Conservation (phyloP, 2,797 vertebrate genomes). For the Platyrinchus mystaceus region DNA sequence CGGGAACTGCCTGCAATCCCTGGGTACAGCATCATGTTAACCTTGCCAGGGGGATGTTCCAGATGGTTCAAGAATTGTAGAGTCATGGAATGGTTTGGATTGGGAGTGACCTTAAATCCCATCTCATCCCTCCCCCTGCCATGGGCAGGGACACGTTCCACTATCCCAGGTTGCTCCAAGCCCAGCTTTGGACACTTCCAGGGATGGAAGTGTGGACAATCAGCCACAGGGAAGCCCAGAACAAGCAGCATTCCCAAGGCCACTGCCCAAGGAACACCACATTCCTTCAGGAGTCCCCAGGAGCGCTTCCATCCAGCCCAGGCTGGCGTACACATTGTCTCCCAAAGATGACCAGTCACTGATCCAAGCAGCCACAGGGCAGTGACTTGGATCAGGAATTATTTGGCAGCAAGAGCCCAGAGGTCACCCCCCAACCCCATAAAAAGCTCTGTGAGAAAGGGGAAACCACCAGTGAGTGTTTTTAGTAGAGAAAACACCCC, state of each 20-base stretch:
- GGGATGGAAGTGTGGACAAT: not conserved
- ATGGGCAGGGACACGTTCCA: not conserved
- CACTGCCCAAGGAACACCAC: not conserved
- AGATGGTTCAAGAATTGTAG: not conserved
- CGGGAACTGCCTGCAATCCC: not conserved
- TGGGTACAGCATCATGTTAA: not conserved
- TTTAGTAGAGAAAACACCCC: conserved; percentile 58
- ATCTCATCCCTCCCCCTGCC: not conserved
- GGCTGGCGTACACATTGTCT: not conserved
- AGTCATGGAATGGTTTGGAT: not conserved
- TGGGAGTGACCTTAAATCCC: not conserved
- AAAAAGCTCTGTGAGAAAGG: conserved; percentile 40
- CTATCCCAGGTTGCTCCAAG: not conserved
- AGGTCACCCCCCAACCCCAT: not conserved
- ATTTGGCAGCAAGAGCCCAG: not conserved
- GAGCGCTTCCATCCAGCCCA: not conserved
- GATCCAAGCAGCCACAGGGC: not conserved
- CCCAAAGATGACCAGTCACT: not conserved
- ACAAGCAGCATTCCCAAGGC: not conserved
- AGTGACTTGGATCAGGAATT: not conserved
- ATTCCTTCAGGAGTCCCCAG: not conserved
- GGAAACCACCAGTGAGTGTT: conserved; percentile 33
- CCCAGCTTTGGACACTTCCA: no score
- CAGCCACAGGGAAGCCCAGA: not conserved
- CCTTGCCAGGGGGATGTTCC: not conserved